Evolutionary conservation across 2,113 vertebrate genomes (phyloP).

Genomic region (Microcebus murinus): DNA sequence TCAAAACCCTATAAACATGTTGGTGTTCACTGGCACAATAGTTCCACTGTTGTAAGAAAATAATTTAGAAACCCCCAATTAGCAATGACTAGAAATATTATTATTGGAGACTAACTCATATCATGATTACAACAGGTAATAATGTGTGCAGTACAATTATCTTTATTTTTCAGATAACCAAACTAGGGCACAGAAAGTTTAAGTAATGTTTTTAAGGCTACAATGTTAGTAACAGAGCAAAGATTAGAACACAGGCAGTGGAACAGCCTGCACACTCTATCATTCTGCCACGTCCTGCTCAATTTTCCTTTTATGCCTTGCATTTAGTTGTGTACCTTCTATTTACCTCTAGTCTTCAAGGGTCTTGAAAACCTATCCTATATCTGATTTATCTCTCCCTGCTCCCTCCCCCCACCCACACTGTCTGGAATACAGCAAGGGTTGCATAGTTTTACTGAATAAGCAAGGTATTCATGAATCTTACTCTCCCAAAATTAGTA

Average conservation of each 20-base stretch:
- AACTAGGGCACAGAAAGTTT: not conserved
- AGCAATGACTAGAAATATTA: not conserved
- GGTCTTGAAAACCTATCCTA: not conserved
- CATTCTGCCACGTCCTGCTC: not conserved
- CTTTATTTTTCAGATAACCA: not conserved
- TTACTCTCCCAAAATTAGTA: not conserved
- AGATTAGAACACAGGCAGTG: fast-evolving
- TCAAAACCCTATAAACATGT: not conserved
- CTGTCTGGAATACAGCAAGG: not conserved
- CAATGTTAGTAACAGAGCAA: not conserved
- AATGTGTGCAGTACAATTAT: not conserved
- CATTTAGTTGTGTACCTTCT: not conserved
- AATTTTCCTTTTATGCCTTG: not conserved
- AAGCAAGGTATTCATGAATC: not conserved
- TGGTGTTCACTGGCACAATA: not conserved
- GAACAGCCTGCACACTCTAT: fast-evolving
- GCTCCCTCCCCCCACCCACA: not conserved
- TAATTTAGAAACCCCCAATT: not conserved
- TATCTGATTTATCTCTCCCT: not conserved
- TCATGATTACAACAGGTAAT: not conserved
- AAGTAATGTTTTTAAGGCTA: not conserved
- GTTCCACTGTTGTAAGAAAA: not conserved
- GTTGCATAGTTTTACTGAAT: not conserved
- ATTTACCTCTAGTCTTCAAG: not conserved
- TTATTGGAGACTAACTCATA: not conserved